These are phyloP conservation scores for Montipora foliosa DNA, from an alignment of 64 coral and sea anemone genomes.

Conservation along the genomic window DNA sequence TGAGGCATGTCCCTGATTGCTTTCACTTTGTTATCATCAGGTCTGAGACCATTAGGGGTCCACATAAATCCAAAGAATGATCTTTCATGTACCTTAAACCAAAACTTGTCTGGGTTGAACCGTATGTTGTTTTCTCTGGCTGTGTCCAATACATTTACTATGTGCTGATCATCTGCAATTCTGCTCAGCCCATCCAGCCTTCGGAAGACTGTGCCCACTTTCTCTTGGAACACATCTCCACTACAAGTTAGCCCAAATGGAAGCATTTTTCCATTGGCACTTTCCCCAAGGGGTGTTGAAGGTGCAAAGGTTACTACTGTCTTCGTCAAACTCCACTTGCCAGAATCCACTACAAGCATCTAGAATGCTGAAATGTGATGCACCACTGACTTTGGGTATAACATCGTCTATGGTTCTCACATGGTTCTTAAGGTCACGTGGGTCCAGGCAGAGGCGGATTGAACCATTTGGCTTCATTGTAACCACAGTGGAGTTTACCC, in stretches of 20 bases:
- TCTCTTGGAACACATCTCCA: slow-evolving; percentile 56
- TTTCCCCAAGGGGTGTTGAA: slow-evolving; percentile 58
- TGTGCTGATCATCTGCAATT: slow-evolving; percentile 37
- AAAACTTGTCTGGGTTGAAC: slow-evolving; percentile 66
- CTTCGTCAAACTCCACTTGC: slow-evolving; percentile 43
- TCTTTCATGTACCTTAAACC: slow-evolving; percentile 63
- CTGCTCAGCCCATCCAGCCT: slow-evolving; percentile 14
- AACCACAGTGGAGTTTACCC: slow-evolving; percentile 11
- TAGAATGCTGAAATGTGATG: slow-evolving; percentile 21
- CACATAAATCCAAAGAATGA: slow-evolving; percentile 64
- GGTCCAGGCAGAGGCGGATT: slow-evolving; percentile 34
- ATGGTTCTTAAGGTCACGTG: slow-evolving; percentile 16
- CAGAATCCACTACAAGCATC: slow-evolving; percentile 45
- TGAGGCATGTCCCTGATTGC: slow-evolving; percentile 47
- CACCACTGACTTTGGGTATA: slow-evolving; percentile 34
- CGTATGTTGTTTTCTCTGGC: not conserved
- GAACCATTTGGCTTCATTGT: slow-evolving; percentile 20
- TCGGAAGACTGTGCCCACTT: slow-evolving; percentile 3
- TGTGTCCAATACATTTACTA: no score
- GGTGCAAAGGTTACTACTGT: slow-evolving; percentile 63
- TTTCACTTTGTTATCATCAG: slow-evolving; percentile 56
- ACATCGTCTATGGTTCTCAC: slow-evolving; percentile 37
- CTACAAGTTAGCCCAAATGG: slow-evolving; percentile 56
- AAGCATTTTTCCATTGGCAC: slow-evolving; percentile 46
- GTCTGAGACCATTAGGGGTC: slow-evolving; percentile 12